These are phyloP conservation scores for Subanguina moxae DNA, from an alignment of 1,140 invertebrate genomes.

Conservation along the genomic window DNA sequence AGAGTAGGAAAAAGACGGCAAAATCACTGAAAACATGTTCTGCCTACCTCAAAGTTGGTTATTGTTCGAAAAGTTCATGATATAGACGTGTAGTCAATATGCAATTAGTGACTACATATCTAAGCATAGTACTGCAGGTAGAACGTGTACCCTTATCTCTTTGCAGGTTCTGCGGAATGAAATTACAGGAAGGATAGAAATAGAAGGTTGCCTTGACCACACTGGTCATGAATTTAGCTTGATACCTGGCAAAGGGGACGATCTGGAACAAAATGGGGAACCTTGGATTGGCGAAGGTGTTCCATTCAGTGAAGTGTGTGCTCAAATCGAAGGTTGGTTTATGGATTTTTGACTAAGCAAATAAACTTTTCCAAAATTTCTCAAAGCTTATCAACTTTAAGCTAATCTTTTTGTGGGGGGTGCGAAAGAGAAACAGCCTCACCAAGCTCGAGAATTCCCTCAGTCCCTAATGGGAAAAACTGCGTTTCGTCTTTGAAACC, in stretches of 20 bases:
- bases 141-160: constrained; percentile 5
- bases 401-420: too few species aligned
- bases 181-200: constrained; percentile 14
- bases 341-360: too few species aligned
- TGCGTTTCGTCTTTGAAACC: too few species aligned
- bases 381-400: too few species aligned
- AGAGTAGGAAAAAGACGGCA: constrained; percentile 14
- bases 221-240: constrained; percentile 16
- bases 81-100: neutral
- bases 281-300: constrained; percentile 1
- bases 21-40: constrained; percentile 21
- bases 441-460: too few species aligned
- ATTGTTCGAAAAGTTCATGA: neutral
- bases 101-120: constrained; percentile 1
- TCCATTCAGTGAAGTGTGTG: constrained; percentile 10
- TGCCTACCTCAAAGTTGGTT: constrained; percentile 14
- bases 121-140: too few species aligned
- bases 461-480: too few species aligned
- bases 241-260: neutral
- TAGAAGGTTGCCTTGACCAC: constrained; percentile 19
- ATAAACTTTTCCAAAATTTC: too few species aligned
- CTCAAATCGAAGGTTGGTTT: constrained; percentile 10
- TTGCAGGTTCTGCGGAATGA: constrained; percentile 19
- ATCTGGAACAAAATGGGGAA: neutral
- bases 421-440: too few species aligned